A percentile compares a stretch with the other conserved stretches of the same genome.
Conservation (phyloP, 2,888 invertebrate genomes). For the Caenorhabditis sp. region DNA sequence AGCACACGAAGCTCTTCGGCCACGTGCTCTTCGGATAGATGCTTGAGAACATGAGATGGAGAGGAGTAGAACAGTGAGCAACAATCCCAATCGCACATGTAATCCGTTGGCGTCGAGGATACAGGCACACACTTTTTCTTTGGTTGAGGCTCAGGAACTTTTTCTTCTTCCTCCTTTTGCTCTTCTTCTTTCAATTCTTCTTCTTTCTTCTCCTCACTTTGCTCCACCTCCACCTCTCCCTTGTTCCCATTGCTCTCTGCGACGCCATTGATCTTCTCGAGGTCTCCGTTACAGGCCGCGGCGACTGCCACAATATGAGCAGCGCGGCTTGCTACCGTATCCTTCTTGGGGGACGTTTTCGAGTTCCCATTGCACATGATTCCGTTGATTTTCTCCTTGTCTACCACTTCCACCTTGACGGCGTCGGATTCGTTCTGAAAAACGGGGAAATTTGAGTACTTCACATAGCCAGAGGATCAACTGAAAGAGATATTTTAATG, state of each 20-base stretch:
- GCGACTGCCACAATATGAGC: slow-evolving; percentile 51
- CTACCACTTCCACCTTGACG: slow-evolving; percentile 5
- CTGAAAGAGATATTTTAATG: too few relatives aligned
- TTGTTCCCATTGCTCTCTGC: slow-evolving; percentile 3
- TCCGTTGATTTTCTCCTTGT: slow-evolving; percentile 44
- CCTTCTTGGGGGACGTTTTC: slow-evolving; percentile 32
- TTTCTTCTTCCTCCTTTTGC: slow-evolving; percentile 8
- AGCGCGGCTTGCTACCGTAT: slow-evolving; percentile 56
- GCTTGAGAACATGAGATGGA: slow-evolving; percentile 72
- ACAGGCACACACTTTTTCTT: slow-evolving; percentile 20
- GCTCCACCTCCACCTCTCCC: background rate
- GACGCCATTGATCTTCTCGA: slow-evolving; percentile 39
- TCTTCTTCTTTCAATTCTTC: background rate
- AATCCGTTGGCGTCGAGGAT: slow-evolving; percentile 57
- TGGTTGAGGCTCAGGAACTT: slow-evolving; percentile 14
- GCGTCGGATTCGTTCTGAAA: slow-evolving; percentile 49
- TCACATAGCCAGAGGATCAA: too few relatives aligned
- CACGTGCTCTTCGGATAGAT: slow-evolving; percentile 76
- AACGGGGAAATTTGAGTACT: too few relatives aligned
- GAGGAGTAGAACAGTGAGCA: slow-evolving; percentile 73
- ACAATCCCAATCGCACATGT: slow-evolving; percentile 82
- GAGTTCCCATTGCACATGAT: slow-evolving; percentile 41
- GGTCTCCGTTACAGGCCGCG: slow-evolving; percentile 47
- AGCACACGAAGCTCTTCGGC: slow-evolving; percentile 61
- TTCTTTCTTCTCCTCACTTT: slow-evolving; percentile 27